Conservation (phyloP, 1,140 invertebrate species). For the Drosophila insularis region DNA sequence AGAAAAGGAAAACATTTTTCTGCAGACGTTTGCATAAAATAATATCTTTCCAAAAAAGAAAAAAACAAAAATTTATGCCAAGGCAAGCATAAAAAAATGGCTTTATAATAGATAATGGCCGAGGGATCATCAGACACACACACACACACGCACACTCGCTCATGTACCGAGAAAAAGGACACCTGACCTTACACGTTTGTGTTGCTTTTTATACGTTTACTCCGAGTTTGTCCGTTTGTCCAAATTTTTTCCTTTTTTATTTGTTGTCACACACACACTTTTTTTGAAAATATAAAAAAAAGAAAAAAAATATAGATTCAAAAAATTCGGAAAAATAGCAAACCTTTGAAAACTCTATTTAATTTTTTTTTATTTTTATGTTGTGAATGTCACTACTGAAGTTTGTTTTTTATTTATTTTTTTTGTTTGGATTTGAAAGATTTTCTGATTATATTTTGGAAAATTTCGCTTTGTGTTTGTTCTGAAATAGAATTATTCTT, state of each 20-base stretch:
- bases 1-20: constrained; percentile 22
- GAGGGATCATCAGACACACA: constrained; percentile 4
- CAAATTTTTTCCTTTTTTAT: neutral
- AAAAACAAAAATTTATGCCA: constrained; percentile 14
- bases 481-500: neutral
- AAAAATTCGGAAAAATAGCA: constrained; percentile 27
- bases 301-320: constrained; percentile 43
- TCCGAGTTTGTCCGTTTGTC: neutral
- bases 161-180: constrained; percentile 10
- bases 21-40: constrained; percentile 61
- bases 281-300: constrained; percentile 22
- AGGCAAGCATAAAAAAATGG: constrained; percentile 50
- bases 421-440: neutral
- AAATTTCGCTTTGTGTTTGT: neutral
- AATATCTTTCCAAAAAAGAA: constrained; percentile 19
- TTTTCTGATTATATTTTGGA: neutral
- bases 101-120: constrained; percentile 43
- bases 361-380: no score
- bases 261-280: constrained; percentile 34
- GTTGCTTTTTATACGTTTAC: neutral
- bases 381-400: neutral
- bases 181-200: neutral
- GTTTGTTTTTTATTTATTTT: neutral
- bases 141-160: neutral
- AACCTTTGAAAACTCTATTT: constrained; percentile 24